Conservation (phyloP, 2,888 invertebrate species). For the Polia nebulosa region DNA sequence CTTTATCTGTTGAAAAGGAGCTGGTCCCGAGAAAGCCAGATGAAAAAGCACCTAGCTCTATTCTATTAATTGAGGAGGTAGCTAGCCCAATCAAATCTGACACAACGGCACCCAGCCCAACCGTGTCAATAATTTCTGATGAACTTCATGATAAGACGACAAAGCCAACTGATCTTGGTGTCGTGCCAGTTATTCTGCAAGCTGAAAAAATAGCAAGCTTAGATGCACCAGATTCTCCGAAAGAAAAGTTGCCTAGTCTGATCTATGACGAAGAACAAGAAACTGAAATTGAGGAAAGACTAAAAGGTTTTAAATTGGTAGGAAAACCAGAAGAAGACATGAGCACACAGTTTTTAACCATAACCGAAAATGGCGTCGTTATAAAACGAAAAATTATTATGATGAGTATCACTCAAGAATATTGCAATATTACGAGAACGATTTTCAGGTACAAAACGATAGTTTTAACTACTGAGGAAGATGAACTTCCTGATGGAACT, state of each 20-base stretch:
- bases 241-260: constrained; percentile 25
- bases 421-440: constrained; percentile 46
- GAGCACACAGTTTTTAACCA: constrained; percentile 16
- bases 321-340: constrained; percentile 42
- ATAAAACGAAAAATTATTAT: constrained; percentile 39
- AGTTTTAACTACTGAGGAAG: constrained; percentile 58
- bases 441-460: constrained; percentile 50
- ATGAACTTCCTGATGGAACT: constrained; percentile 55
- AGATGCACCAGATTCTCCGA: neutral
- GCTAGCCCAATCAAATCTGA: neutral
- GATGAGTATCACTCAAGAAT: constrained; percentile 47
- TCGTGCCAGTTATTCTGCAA: neutral
- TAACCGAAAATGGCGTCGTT: constrained; percentile 32
- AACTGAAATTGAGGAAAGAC: constrained; percentile 48
- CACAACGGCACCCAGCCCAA: constrained; percentile 5
- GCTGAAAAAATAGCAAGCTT: constrained; percentile 17
- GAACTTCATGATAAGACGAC: neutral
- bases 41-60: neutral
- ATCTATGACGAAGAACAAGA: constrained; percentile 46
- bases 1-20: constrained; percentile 9
- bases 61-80: neutral
- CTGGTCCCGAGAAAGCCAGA: neutral
- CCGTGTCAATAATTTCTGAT: neutral
- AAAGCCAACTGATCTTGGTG: constrained; percentile 2
- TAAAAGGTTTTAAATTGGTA: constrained; percentile 53